Percentiles rank a stretch among this genome's conserved stretches.
Evolutionary conservation across 2,797 vertebrate genomes (phyloP).

Genomic region (Danio choprae): DNA sequence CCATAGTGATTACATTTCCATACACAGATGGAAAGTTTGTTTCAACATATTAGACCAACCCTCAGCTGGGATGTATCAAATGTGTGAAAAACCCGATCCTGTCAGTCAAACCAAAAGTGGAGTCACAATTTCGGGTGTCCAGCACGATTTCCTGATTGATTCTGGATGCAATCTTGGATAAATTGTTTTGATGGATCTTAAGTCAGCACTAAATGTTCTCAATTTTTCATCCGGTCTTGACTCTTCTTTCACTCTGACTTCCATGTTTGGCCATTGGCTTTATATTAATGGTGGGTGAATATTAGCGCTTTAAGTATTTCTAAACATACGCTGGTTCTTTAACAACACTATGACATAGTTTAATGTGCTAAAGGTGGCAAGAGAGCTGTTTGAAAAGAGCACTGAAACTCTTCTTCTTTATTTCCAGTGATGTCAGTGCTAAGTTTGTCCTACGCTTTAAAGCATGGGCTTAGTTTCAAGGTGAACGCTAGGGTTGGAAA

Average conservation of each 20-base stretch:
- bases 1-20: constrained; percentile 64
- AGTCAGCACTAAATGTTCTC: constrained; percentile 13
- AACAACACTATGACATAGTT: constrained; percentile 32
- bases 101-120: constrained; percentile 31
- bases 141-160: constrained; percentile 46
- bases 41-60: constrained; percentile 43
- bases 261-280: constrained; percentile 52
- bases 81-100: constrained; percentile 58
- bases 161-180: constrained; percentile 26
- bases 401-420: constrained; percentile 24
- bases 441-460: constrained; percentile 20
- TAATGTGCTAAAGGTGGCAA: not conserved
- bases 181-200: constrained; percentile 27
- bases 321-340: constrained; percentile 48
- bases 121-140: constrained; percentile 54
- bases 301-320: constrained; percentile 33
- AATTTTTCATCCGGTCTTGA: constrained; percentile 25
- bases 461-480: constrained; percentile 2
- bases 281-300: constrained; percentile 31
- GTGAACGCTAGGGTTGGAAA: constrained; percentile 14
- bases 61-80: constrained; percentile 58
- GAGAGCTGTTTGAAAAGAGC: constrained; percentile 15
- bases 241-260: constrained; percentile 41
- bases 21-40: constrained; percentile 60
- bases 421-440: constrained; percentile 24